phyloP scores from a whole-genome alignment of 2,113 vertebrate species.

The Plecotus auritus region DNA sequence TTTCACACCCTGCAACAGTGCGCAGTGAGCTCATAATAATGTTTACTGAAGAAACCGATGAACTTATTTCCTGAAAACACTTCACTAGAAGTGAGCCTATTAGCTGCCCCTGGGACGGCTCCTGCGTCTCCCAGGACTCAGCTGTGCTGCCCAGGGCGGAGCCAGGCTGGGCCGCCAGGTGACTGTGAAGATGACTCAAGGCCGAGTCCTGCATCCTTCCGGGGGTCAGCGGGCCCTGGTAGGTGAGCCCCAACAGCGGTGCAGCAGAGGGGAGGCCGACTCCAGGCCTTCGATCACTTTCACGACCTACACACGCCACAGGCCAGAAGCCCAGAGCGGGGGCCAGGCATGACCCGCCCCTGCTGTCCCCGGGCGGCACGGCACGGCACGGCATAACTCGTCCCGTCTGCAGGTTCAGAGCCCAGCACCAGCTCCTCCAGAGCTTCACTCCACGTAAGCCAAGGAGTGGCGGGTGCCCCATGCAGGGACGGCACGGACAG shows the following conservation, averaged over 20 bases:
- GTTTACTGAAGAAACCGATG: background rate
- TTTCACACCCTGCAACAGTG: background rate
- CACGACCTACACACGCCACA: background rate
- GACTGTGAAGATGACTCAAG: too few species aligned
- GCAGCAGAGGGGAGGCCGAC: background rate
- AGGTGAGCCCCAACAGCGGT: background rate
- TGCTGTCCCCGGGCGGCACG: too few species aligned
- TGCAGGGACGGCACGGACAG: fast-evolving
- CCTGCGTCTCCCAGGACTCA: fast-evolving
- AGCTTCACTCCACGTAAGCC: background rate
- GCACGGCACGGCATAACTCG: too few species aligned
- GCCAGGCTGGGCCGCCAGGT: fast-evolving
- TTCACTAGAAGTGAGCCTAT: background rate
- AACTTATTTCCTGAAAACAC: background rate
- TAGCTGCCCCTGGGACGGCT: fast-evolving
- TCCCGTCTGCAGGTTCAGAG: background rate
- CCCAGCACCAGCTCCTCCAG: background rate
- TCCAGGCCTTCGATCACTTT: fast-evolving
- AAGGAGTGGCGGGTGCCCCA: too few species aligned
- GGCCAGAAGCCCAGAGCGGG: background rate
- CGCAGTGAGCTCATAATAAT: background rate
- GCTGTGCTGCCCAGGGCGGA: fast-evolving
- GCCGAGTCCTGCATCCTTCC: background rate
- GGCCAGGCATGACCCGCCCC: too few species aligned
- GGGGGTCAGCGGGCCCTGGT: too few species aligned